Percentiles rank a stretch among this genome's conserved stretches.
These are phyloP conservation scores for Pygoscelis adeliae DNA, from an alignment of 2,113 vertebrate genomes.

Conservation along the genomic window DNA sequence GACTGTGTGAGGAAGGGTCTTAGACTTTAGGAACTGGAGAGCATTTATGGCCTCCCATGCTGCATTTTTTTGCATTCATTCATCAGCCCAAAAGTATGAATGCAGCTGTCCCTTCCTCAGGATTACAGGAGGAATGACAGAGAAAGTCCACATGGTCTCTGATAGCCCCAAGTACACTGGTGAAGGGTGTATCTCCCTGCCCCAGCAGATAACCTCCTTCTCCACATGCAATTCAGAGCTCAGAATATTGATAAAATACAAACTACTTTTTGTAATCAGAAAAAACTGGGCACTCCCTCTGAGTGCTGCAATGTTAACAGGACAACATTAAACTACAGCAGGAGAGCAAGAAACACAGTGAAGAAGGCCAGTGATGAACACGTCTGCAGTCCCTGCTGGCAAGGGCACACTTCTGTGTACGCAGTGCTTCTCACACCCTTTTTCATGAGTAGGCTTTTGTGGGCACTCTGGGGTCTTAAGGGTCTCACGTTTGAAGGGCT, in stretches of 20 bases:
- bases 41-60: not conserved
- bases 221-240: not conserved
- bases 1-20: not conserved
- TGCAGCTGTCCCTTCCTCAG: not conserved
- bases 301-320: not conserved
- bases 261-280: not conserved
- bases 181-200: not conserved
- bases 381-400: not conserved
- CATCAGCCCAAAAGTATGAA: not conserved
- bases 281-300: not conserved
- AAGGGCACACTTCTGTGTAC: not conserved
- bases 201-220: not conserved
- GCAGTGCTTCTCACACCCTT: not conserved
- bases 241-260: not conserved
- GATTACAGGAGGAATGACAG: not conserved
- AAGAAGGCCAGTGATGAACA: not conserved
- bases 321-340: not conserved
- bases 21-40: not conserved
- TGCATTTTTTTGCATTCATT: not conserved
- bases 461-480: not conserved
- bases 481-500: not conserved
- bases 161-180: fast-evolving
- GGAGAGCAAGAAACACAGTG: not conserved
- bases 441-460: not conserved
- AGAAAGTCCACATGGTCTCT: not conserved